Percentiles rank a stretch among this genome's conserved stretches.
phyloP scores from a whole-genome alignment of 2,113 vertebrate genomes.

The Onychorhynchus coronatus region DNA sequence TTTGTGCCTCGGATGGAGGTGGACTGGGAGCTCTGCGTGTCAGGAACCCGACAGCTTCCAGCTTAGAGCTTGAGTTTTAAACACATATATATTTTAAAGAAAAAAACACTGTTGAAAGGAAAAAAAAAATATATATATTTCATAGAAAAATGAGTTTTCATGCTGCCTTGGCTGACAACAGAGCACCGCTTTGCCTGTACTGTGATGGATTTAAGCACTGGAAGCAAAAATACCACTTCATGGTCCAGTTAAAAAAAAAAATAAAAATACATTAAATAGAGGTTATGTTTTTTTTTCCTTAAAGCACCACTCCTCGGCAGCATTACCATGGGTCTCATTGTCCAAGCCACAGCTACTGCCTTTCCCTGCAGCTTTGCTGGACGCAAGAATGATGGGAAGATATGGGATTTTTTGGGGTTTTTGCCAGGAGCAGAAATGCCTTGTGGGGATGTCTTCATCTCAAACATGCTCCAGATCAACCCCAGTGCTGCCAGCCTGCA shows the following conservation, averaged over 20 bases:
- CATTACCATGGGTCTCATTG: rapidly evolving
- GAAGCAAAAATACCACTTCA: conserved; percentile 9
- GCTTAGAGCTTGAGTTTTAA: background rate
- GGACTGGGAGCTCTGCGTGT: background rate
- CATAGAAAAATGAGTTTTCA: background rate
- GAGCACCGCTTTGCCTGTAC: background rate
- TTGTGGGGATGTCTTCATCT: background rate
- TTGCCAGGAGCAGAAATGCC: background rate
- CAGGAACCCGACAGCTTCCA: background rate
- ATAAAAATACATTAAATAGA: background rate
- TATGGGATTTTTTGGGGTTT: background rate
- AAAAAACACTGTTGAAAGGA: background rate
- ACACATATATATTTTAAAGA: background rate
- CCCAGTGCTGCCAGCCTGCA: rapidly evolving
- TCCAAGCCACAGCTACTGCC: background rate
- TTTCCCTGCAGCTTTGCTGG: background rate
- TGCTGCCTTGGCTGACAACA: background rate
- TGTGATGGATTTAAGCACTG: background rate
- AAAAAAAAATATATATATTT: background rate
- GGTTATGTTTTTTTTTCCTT: background rate
- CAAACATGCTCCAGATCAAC: background rate
- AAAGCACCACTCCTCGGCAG: background rate
- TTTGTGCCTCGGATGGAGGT: background rate
- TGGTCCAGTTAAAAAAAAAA: background rate
- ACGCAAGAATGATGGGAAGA: background rate